Conservation (phyloP, 2,888 invertebrate species). For the Hemistola chrysoprasaria region DNA sequence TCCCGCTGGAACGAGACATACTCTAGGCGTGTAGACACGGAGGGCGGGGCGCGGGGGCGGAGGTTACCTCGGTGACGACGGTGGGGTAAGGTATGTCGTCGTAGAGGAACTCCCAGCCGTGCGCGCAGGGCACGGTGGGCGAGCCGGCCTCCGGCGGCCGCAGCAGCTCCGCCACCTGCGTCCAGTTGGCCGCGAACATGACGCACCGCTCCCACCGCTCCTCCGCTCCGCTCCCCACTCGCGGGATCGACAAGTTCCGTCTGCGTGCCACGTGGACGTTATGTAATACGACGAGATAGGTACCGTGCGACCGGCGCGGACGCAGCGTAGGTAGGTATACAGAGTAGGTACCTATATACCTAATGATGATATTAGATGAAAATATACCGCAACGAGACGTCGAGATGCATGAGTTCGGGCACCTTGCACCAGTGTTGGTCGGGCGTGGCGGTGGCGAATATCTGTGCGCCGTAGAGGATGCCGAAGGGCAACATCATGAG, state of each 20-base stretch:
- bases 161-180: conserved; percentile 40
- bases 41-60: no score
- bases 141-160: conserved; percentile 39
- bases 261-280: conserved; percentile 27
- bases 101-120: conserved; percentile 55
- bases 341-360: no score
- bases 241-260: conserved; percentile 51
- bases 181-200: conserved; percentile 53
- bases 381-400: conserved; percentile 39
- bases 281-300: no score
- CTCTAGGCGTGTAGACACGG: no score
- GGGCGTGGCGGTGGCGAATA: conserved; percentile 54
- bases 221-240: conserved; percentile 33
- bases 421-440: conserved; percentile 55
- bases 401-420: conserved; percentile 46
- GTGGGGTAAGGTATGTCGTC: conserved; percentile 55
- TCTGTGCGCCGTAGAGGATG: conserved; percentile 47
- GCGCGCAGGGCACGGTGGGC: conserved; percentile 36
- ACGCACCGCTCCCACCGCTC: conserved; percentile 48
- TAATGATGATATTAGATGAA: neutral
- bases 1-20: conserved; percentile 42
- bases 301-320: no score
- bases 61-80: conserved; percentile 47
- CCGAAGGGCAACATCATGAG: conserved; percentile 45
- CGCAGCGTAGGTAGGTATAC: no score